Base-by-base conservation (phyloP, 2,888 invertebrate genomes). In the Epinotia nisella region DNA sequence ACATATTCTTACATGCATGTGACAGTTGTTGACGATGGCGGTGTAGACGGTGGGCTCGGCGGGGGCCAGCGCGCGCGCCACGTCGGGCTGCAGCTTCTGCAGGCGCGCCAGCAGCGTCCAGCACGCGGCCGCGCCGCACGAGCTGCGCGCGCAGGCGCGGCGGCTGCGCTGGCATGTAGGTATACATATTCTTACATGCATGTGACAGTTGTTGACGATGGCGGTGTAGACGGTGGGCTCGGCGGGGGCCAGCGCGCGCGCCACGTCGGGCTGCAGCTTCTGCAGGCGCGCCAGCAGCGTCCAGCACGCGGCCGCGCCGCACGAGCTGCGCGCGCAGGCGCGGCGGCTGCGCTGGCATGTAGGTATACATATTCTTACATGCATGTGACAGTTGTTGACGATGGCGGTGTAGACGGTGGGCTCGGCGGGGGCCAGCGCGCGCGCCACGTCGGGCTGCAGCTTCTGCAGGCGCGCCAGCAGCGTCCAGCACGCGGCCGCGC, bases 91-190 rank as follows among this genome's bases (percentile, higher is more conserved):
- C 77, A 75, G 70, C 17, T 70, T 59, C 29, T 53, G 24, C 29
- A 92, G 87, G 0, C 88, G 87, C 77, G 87, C 85, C 80, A 87
- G 85, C 82, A 91, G 80, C 76, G 86, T 79, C 93, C 93, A 92
- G 85, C 88, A 79, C 51, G n/a, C n/a, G n/a, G n/a, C n/a, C n/a
- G n/a, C n/a, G n/a, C n/a, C n/a, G n/a, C n/a, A 79, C 51, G 85
- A 82, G 17, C 75, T 83, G 74, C 83, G 84, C 9, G 71, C 59
- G 66, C 85, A 88, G 56, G n/a, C n/a, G n/a, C n/a, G n/a, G n/a
- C n/a, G n/a, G n/a, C n/a, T n/a, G n/a, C n/a, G n/a, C n/a, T n/a
- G n/a, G n/a, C n/a, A n/a, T n/a, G n/a, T n/a, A n/a, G n/a, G n/a
- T n/a, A n/a, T n/a, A n/a, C n/a, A n/a, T n/a, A n/a, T n/a, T n/a